Evolutionary conservation across 2,797 vertebrate genomes (phyloP), one percentile per base, ranked within the genome.

Genomic region (Esox masquinongy): DNA sequence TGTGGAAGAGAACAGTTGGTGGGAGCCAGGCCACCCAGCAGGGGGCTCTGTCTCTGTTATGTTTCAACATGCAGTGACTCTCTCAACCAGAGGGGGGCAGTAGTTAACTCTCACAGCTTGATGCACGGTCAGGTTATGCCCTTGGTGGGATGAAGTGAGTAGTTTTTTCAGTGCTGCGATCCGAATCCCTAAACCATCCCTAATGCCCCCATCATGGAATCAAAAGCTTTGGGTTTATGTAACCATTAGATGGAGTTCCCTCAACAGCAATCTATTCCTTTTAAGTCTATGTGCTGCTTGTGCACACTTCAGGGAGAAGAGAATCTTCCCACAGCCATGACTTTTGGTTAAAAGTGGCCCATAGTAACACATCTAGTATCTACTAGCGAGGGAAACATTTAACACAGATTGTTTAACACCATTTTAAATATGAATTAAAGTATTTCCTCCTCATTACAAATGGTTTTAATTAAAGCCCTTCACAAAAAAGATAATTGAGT

Each of bases 71-170:
- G 87, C 82, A 87, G n/a, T 72, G 70, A 83, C 43, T 61, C 12
- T 14, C 16, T 85, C 34, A 2, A 49, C 89, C 90, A 88, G 72
- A 73, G 5, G 86, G 84, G 79, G 85, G 88, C 88, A 86, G 80
- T 36, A 19, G 39, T 24, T 26, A 34, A 36, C 26, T 31, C 26
- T 31, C 26, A 66, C 29, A 75, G 74, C 75, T 80, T 77, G 70
- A 24, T 61, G 22, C 56, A 24, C 14, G 11, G 56, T 26, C 11
- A 47, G 22, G 56, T 61, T 61, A 61, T 56, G 53, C 19, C 53
- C 19, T 56, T 56, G 53, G 53, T n/a, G 19, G 53, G 7, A 56
- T 7, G 53, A 56, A 56, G 53, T 19, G n/a, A 53, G 2, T 19
- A 56, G 53, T 53, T 53, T 1, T 53, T 53, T 16, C 19, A 17